These are phyloP conservation scores for Sesamia nonagrioides DNA, from an alignment of 1,140 invertebrate species.

Conservation along the genomic window DNA sequence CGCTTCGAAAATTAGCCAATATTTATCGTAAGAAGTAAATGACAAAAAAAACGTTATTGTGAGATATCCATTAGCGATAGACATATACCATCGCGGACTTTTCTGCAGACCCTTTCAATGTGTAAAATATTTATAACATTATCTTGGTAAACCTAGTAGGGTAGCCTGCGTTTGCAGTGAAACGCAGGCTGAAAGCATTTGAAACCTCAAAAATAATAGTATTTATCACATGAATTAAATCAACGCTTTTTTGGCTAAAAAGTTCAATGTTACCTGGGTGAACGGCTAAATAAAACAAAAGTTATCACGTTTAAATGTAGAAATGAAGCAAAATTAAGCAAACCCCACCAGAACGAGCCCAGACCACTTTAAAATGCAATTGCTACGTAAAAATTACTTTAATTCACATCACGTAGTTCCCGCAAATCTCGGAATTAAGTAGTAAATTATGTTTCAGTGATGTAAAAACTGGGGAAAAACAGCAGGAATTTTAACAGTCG, in stretches of 20 bases:
- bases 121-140: no score
- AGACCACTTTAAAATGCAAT: not conserved
- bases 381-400: slow-evolving; percentile 9
- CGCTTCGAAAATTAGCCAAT: no score
- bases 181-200: no score
- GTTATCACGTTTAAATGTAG: not conserved
- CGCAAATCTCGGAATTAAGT: not conserved
- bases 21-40: no score
- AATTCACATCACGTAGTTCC: slow-evolving; percentile 19
- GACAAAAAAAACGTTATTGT: no score
- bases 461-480: not conserved
- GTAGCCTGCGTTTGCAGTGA: no score
- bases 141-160: no score
- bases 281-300: slow-evolving; percentile 28
- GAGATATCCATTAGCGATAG: no score
- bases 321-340: slow-evolving; percentile 34
- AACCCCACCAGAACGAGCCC: not conserved
- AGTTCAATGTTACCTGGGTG: not conserved
- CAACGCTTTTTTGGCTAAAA: slow-evolving; percentile 9
- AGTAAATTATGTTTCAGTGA: slow-evolving; percentile 12
- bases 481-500: not conserved
- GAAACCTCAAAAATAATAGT: no score
- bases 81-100: no score
- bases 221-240: not conserved
- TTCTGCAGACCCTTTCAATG: no score